Conservation (phyloP, 2,113 vertebrate genomes). For the Numida meleagris region DNA sequence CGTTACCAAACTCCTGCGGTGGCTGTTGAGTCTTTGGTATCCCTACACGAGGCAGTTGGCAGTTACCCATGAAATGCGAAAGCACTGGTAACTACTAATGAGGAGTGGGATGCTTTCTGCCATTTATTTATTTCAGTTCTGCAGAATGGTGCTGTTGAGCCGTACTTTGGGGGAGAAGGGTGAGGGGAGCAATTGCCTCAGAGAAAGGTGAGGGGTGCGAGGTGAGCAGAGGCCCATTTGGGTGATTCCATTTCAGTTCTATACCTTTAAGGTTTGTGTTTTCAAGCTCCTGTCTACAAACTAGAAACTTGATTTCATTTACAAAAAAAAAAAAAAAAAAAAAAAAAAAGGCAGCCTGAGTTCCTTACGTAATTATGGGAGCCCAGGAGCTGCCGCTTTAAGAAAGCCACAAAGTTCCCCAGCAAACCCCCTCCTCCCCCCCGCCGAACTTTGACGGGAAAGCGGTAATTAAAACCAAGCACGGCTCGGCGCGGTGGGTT, state of each 20-base stretch:
- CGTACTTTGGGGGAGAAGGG: neutral
- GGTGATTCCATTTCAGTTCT: neutral
- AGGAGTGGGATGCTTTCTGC: neutral
- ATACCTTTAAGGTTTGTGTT: neutral
- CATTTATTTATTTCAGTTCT: neutral
- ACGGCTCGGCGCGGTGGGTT: no score
- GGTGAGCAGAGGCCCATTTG: neutral
- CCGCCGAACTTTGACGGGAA: no score
- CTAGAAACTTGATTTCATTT: neutral
- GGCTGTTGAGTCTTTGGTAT: neutral
- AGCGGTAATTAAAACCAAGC: no score
- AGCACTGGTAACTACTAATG: neutral
- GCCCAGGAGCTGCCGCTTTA: slow-evolving; percentile 30
- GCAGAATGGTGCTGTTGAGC: neutral
- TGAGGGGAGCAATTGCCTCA: neutral
- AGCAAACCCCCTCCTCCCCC: no score
- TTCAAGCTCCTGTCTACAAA: neutral
- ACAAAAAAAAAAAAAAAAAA: neutral
- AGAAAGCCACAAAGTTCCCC: neutral
- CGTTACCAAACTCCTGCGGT: accelerated
- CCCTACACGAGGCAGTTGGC: no score
- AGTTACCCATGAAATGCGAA: no score
- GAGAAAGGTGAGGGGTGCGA: neutral
- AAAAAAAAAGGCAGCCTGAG: neutral
- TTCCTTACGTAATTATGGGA: neutral